Conservation (phyloP, 2,797 vertebrate species). For the Ceryle rudis region DNA sequence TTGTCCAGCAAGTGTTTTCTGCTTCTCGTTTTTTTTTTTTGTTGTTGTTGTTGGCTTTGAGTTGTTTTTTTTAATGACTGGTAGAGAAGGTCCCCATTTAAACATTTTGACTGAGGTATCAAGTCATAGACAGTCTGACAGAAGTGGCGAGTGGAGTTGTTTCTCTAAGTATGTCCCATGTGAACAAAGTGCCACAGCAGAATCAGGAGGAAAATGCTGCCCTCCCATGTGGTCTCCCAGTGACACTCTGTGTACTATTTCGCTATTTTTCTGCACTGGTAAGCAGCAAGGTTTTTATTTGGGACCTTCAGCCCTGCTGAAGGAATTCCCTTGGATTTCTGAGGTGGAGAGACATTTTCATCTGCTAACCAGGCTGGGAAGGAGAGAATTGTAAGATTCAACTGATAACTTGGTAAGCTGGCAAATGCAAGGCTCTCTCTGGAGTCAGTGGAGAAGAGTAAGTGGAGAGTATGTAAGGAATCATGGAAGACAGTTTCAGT, state of each 20-base stretch:
- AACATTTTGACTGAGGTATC: background rate
- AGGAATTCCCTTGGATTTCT: background rate
- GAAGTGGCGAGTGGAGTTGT: background rate
- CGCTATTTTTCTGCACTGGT: background rate
- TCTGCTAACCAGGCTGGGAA: background rate
- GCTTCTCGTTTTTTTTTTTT: background rate
- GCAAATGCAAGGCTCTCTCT: fast-evolving
- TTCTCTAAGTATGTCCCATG: background rate
- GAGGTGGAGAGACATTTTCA: background rate
- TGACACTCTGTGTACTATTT: background rate
- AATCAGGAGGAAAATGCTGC: background rate
- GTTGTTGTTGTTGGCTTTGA: background rate
- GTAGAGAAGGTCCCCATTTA: background rate
- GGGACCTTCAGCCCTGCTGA: background rate
- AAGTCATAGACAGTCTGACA: background rate
- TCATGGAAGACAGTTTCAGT: background rate
- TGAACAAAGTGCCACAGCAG: background rate
- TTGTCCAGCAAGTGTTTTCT: background rate
- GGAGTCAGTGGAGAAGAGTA: background rate
- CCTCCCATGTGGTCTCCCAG: background rate
- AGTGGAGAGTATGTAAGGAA: background rate
- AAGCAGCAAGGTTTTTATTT: background rate
- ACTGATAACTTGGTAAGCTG: background rate
- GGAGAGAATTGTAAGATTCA: background rate
- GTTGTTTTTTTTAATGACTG: fast-evolving